phyloP scores from a whole-genome alignment of 2,888 invertebrate species.

The Sepiola atlantica region DNA sequence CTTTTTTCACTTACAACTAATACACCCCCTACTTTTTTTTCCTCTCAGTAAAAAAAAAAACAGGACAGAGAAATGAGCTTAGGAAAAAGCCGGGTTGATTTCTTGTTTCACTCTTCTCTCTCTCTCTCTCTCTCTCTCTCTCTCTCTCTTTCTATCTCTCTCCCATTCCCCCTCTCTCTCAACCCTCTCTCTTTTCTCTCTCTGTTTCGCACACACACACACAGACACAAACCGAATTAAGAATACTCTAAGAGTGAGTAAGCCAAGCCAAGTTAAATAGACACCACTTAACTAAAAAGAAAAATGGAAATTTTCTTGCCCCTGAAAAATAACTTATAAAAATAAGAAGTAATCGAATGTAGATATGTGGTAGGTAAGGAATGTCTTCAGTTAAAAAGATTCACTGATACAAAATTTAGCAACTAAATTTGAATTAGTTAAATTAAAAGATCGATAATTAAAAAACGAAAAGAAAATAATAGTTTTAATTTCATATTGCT shows the following conservation, averaged over 20 bases:
- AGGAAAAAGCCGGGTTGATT: neutral
- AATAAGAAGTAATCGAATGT: neutral
- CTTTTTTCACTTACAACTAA: neutral
- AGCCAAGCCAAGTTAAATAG: neutral
- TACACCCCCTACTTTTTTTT: neutral
- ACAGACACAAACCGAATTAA: neutral
- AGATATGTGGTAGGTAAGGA: too few relatives aligned
- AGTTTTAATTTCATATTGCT: too few relatives aligned
- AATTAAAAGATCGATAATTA: too few relatives aligned
- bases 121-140: neutral
- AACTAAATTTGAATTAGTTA: too few relatives aligned
- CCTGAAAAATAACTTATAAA: neutral
- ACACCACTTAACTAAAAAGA: neutral
- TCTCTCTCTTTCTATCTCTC: neutral
- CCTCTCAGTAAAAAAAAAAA: too few relatives aligned
- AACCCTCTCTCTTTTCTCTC: neutral
- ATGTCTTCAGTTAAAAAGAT: too few relatives aligned
- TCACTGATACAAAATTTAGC: too few relatives aligned
- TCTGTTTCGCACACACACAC: too few relatives aligned
- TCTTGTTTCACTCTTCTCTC: neutral
- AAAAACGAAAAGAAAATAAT: too few relatives aligned
- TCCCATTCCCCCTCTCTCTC: neutral
- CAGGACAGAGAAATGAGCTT: neutral
- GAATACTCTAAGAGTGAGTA: neutral
- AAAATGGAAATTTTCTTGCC: neutral